A percentile compares a stretch with the other conserved stretches of the same genome.
These are phyloP conservation scores for Eremophila alpestris DNA, from an alignment of 2,797 vertebrate genomes.

Conservation along the genomic window DNA sequence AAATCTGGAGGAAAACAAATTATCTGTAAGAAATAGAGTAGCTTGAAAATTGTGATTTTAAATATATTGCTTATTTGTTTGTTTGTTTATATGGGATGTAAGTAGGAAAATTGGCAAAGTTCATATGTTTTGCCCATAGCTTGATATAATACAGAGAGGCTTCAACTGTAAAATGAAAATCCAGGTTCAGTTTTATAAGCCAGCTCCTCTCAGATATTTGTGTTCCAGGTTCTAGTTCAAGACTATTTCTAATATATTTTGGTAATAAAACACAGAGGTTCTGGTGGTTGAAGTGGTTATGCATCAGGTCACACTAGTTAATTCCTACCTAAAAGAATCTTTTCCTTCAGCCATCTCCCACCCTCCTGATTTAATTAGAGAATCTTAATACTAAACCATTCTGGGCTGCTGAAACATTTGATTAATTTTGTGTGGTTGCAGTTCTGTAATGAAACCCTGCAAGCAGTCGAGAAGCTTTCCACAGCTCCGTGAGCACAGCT, in stretches of 20 bases:
- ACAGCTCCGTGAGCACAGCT: neutral
- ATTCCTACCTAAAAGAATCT: neutral
- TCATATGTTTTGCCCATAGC: neutral
- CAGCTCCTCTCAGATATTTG: neutral
- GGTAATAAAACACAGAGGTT: neutral
- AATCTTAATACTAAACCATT: neutral
- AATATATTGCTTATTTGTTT: neutral
- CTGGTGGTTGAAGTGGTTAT: neutral
- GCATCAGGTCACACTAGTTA: neutral
- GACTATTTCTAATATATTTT: neutral
- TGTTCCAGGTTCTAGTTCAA: neutral
- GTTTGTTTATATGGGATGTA: neutral
- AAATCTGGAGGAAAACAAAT: neutral
- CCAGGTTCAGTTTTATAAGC: neutral
- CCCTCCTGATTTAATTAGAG: neutral
- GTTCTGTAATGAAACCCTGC: slow-evolving; percentile 9
- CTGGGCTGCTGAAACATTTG: neutral
- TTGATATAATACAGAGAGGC: neutral
- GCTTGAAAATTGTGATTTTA: neutral
- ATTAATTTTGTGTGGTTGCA: slow-evolving; percentile 9
- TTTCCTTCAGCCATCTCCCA: neutral
- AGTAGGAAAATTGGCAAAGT: neutral
- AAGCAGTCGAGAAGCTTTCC: neutral
- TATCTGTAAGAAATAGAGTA: neutral
- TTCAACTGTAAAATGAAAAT: neutral